A percentile compares a stretch with the other conserved stretches of the same genome.
Conservation (phyloP, 2,113 vertebrate species). For the Gavia stellata region DNA sequence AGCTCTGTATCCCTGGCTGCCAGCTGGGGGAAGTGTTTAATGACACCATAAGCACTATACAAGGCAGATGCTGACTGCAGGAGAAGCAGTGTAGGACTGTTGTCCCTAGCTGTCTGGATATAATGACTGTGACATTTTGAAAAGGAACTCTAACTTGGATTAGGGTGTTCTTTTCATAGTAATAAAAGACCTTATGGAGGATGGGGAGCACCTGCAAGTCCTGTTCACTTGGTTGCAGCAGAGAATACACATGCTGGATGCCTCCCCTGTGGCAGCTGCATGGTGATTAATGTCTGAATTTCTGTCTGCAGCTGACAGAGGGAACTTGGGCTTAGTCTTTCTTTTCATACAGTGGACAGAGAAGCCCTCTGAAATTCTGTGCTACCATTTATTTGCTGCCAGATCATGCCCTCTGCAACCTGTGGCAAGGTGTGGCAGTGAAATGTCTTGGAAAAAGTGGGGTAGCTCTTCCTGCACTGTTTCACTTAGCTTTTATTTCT, state of each 20-base stretch:
- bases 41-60: not conserved
- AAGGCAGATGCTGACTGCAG: not conserved
- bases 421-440: too few relatives aligned
- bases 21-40: not conserved
- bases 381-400: not conserved
- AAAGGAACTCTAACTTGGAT: not conserved
- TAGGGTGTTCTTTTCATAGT: not conserved
- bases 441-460: not conserved
- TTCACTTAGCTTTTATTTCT: not conserved
- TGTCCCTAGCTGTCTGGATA: not conserved
- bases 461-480: not conserved
- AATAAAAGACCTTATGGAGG: not conserved
- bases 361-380: not conserved
- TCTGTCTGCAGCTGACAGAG: not conserved
- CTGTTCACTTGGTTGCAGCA: not conserved
- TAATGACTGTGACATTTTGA: not conserved
- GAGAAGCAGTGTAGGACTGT: not conserved
- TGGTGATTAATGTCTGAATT: not conserved
- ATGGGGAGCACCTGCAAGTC: not conserved
- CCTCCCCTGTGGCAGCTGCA: not conserved
- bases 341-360: not conserved
- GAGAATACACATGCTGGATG: not conserved
- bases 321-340: not conserved
- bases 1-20: not conserved
- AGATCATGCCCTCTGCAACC: too few relatives aligned